Evolutionary conservation across 1,140 invertebrate genomes (phyloP).

Genomic region (Rhopalosiphum maidis): DNA sequence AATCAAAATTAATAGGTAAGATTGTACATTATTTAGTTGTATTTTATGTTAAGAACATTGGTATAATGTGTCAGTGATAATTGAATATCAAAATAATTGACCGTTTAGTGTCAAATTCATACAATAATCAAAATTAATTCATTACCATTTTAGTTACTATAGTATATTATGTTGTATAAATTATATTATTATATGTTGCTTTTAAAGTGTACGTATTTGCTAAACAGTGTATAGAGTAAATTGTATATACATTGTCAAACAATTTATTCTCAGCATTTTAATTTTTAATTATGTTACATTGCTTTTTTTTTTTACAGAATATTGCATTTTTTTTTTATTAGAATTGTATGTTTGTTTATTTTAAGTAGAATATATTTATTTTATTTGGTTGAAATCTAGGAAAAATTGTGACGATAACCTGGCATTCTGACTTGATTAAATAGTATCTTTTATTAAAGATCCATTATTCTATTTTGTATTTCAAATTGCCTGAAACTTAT

Average conservation of each 20-base stretch:
- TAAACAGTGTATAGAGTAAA: background rate
- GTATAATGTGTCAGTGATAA: conserved; percentile 36
- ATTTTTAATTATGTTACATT: background rate
- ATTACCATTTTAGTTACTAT: conserved; percentile 42
- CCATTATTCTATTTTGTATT: background rate
- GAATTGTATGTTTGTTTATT: background rate
- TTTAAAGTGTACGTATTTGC: background rate
- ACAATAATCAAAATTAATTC: conserved; percentile 31
- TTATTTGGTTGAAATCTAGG: background rate
- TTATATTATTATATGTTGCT: conserved; percentile 26
- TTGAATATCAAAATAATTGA: conserved; percentile 44
- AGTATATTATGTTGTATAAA: background rate
- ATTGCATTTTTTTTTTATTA: background rate
- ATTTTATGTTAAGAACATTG: conserved; percentile 13
- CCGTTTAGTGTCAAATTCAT: background rate
- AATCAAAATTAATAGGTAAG: conserved; percentile 28
- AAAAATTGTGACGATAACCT: background rate
- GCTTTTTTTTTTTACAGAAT: background rate
- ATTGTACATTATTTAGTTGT: conserved; percentile 23
- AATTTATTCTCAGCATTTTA: conserved; percentile 13
- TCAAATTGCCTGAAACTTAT: background rate
- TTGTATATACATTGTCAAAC: background rate
- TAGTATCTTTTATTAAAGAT: background rate
- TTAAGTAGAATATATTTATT: background rate
- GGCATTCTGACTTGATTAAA: background rate